Evolutionary conservation across 2,888 invertebrate genomes (phyloP).

Genomic region (Elegia similella): DNA sequence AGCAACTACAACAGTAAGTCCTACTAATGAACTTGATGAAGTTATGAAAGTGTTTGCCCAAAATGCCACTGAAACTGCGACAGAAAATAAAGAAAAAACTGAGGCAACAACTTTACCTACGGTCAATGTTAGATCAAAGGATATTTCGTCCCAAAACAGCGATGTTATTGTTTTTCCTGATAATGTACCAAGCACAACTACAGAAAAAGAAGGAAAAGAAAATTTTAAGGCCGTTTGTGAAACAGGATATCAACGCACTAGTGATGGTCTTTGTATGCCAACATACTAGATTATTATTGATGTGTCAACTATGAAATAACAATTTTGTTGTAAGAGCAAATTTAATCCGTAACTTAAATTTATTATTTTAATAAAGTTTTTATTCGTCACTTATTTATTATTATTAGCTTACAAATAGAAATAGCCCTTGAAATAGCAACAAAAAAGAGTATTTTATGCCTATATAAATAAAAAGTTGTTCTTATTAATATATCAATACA

Average conservation of each 20-base stretch:
- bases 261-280: conserved; percentile 64
- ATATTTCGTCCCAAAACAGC: neutral
- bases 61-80: neutral
- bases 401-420: too few relatives aligned
- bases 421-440: too few relatives aligned
- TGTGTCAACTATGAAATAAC: neutral
- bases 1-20: neutral
- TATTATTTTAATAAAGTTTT: neutral
- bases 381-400: too few relatives aligned
- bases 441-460: neutral
- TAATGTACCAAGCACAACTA: conserved; percentile 25
- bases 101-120: neutral
- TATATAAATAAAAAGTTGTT: too few relatives aligned
- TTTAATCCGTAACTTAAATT: too few relatives aligned
- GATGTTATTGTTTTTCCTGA: conserved; percentile 17
- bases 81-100: neutral
- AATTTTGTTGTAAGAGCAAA: too few relatives aligned
- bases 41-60: neutral
- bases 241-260: conserved; percentile 51
- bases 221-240: conserved; percentile 55
- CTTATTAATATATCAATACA: too few relatives aligned
- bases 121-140: neutral
- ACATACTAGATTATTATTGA: conserved; percentile 29
- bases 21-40: neutral
- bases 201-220: conserved; percentile 50